Evolutionary conservation across 2,113 vertebrate species (phyloP).

Genomic region (Jacana jacana): DNA sequence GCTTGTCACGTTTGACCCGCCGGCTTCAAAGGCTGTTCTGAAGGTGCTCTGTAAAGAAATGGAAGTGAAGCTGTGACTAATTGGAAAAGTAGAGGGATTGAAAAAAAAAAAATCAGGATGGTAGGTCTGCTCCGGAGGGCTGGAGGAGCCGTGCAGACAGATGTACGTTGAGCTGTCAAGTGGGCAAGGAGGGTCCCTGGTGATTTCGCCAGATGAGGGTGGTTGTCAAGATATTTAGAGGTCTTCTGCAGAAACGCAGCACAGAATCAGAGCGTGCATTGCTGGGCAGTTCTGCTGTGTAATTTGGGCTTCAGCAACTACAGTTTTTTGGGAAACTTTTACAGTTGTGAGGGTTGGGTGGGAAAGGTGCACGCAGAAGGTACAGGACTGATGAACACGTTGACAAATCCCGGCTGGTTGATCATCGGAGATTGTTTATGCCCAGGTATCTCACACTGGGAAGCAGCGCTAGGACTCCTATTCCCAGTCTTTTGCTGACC

Average conservation of each 20-base stretch:
- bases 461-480: not conserved
- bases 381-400: not conserved
- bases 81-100: constrained; percentile 15
- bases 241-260: not conserved
- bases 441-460: not conserved
- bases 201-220: not conserved
- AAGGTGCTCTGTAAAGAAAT: not conserved
- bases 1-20: constrained; percentile 5
- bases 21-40: not conserved
- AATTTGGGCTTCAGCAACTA: not conserved
- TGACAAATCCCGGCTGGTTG: not conserved
- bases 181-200: not conserved
- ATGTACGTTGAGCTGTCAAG: not conserved
- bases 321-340: not conserved
- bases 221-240: not conserved
- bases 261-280: not conserved
- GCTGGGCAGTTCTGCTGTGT: not conserved
- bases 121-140: not conserved
- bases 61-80: constrained; percentile 10
- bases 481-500: not conserved
- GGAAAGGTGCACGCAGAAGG: not conserved
- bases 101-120: constrained; percentile 4
- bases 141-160: not conserved
- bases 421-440: not conserved
- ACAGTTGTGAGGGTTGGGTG: not conserved